Conservation (phyloP, 2,797 vertebrate genomes). For the Gymnoscopelus microlampas region DNA sequence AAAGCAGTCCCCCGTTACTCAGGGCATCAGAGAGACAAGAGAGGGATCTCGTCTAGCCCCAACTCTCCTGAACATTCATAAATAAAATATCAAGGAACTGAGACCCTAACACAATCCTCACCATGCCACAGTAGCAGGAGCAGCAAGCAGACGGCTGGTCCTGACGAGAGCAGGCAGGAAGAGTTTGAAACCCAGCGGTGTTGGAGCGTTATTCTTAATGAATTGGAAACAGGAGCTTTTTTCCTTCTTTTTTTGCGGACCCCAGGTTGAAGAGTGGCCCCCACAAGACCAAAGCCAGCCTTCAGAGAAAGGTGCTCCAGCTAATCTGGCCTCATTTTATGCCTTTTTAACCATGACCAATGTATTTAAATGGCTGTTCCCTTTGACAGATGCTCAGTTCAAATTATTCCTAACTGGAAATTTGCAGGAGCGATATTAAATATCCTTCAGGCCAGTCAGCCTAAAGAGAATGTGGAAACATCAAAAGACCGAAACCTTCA, state of each 20-base stretch:
- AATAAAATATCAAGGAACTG: slow-evolving; percentile 80
- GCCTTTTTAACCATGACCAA: slow-evolving; percentile 87
- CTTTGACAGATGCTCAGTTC: slow-evolving; percentile 85
- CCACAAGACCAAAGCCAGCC: slow-evolving; percentile 59
- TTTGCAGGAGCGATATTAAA: slow-evolving; percentile 87
- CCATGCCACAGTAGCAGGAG: slow-evolving; percentile 42
- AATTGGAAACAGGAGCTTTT: slow-evolving; percentile 63
- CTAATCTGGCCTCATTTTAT: slow-evolving; percentile 88
- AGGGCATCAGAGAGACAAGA: slow-evolving; percentile 64
- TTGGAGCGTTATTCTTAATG: slow-evolving; percentile 70
- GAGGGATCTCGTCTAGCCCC: slow-evolving; percentile 57
- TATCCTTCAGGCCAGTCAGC: slow-evolving; percentile 83
- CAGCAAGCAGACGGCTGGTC: slow-evolving; percentile 34
- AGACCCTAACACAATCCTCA: slow-evolving; percentile 69
- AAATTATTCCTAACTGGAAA: slow-evolving; percentile 88
- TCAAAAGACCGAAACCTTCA: slow-evolving; percentile 88
- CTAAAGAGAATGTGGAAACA: slow-evolving; percentile 84
- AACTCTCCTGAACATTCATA: slow-evolving; percentile 68
- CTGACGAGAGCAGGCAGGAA: slow-evolving; percentile 41
- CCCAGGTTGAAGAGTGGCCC: slow-evolving; percentile 57
- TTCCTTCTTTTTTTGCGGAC: slow-evolving; percentile 51
- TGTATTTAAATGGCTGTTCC: slow-evolving; percentile 86
- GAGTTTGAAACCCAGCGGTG: slow-evolving; percentile 60
- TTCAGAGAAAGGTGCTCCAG: slow-evolving; percentile 80
- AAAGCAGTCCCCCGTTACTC: slow-evolving; percentile 52